Evolutionary conservation across 2,797 vertebrate species (phyloP), one percentile per base, ranked within the genome.

Genomic region (Hylomyscus alleni): DNA sequence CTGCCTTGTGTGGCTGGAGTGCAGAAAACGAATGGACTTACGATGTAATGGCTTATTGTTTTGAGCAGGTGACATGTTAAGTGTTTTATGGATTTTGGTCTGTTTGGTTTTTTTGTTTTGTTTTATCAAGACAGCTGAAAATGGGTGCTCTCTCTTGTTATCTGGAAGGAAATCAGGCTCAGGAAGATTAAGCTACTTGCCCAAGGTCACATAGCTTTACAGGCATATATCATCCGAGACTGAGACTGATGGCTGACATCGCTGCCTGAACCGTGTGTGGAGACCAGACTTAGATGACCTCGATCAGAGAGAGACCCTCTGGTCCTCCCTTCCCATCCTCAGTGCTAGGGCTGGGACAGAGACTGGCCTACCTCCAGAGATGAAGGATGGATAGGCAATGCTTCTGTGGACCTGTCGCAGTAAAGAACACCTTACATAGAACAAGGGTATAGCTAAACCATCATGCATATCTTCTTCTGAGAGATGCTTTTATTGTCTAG

Each of bases 401-500:
- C 65, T 91, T 56, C 83, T 72, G 26, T 52, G 50, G 13, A 2
- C n/a, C 31, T 77, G 69, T 40, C 34, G 10, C 44, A 8, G 11
- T 75, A 76, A 26, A 37, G 67, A 29, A 47, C 29, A 40, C 44
- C 54, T 82, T 69, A 86, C 31, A 34, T 65, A 69, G 86, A 89
- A 37, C 3, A 31, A n/a, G 86, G 50, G n/a, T 84, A 6, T 72
- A 34, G 52, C 37, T 58, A 81, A 78, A 50, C 44, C 47, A 88
- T 82, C 3, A 0, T 2, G 2, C 37, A 65, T 44, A 29, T 86
- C 47, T 84, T 92, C 37, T 89, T 58, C 26, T 0, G 8, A 50
- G 85, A 96, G 62, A 88, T 56, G n/a, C 85, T 97, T 92, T 94
- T 90, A 78, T 92, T 95, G 72, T 83, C 82, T 91, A 69, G 40